phyloP scores from a whole-genome alignment of 2,113 vertebrate genomes.

The Oncorhynchus mykiss region DNA sequence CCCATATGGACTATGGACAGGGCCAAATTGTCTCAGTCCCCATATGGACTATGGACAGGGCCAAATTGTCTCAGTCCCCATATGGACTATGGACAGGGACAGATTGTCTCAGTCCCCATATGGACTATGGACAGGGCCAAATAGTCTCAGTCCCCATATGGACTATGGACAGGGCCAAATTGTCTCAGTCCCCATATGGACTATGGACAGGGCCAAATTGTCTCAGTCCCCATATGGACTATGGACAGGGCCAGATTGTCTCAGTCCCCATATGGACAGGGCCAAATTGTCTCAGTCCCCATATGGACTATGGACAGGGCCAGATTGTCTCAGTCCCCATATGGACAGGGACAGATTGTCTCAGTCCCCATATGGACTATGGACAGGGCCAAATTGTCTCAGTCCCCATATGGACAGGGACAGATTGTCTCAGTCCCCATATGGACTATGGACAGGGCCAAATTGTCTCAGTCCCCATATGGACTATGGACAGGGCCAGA shows the following conservation, averaged over 20 bases:
- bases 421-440: conserved; percentile 3
- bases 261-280: not conserved
- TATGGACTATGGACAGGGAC: conserved; percentile 2
- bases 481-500: conserved; percentile 13
- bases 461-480: not conserved
- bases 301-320: no score
- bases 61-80: conserved; percentile 2
- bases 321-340: not conserved
- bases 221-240: not conserved
- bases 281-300: conserved; percentile 4
- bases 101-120: not conserved
- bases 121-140: conserved; percentile 1
- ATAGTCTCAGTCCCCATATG: not conserved
- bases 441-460: no score
- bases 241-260: conserved; percentile 7
- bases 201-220: conserved; percentile 7
- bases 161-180: conserved; percentile 12
- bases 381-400: conserved; percentile 11
- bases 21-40: not conserved
- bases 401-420: not conserved
- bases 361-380: not conserved
- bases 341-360: conserved; percentile 11
- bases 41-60: not conserved
- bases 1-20: no score
- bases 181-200: no score